Percentiles rank a stretch among this genome's conserved stretches.
These are phyloP conservation scores for Manduca sexta DNA, from an alignment of 1,140 invertebrate genomes.

Conservation along the genomic window DNA sequence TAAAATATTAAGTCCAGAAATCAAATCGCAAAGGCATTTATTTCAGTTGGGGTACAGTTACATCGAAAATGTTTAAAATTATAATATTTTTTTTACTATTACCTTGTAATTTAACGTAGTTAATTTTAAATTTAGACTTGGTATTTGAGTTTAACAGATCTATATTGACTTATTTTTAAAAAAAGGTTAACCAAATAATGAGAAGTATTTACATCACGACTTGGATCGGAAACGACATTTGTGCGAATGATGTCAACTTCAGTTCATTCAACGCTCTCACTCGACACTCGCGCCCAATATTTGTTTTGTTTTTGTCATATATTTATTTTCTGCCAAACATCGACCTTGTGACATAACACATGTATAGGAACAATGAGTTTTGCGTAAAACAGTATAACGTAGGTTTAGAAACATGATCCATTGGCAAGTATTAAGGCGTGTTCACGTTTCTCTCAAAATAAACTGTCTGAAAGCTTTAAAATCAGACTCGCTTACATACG, in stretches of 20 bases:
- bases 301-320: slow-evolving; percentile 2
- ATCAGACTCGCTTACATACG: no score
- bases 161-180: no score
- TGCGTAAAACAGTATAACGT: slow-evolving; percentile 1
- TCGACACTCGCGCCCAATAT: background rate
- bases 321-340: slow-evolving; percentile 7
- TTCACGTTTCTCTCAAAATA: no score
- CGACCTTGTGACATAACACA: slow-evolving; percentile 7
- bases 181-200: background rate
- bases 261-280: background rate
- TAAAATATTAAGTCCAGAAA: no score
- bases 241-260: background rate
- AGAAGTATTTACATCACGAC: background rate
- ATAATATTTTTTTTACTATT: background rate
- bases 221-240: background rate
- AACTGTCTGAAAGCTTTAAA: no score
- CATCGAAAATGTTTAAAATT: background rate
- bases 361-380: slow-evolving; percentile 12
- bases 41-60: background rate
- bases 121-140: no score
- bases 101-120: no score
- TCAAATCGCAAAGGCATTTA: no score
- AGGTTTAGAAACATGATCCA: no score
- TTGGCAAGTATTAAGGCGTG: no score
- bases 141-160: no score